These are phyloP conservation scores for Pomatostomus ruficeps DNA, from an alignment of 2,113 vertebrate species.

Conservation along the genomic window DNA sequence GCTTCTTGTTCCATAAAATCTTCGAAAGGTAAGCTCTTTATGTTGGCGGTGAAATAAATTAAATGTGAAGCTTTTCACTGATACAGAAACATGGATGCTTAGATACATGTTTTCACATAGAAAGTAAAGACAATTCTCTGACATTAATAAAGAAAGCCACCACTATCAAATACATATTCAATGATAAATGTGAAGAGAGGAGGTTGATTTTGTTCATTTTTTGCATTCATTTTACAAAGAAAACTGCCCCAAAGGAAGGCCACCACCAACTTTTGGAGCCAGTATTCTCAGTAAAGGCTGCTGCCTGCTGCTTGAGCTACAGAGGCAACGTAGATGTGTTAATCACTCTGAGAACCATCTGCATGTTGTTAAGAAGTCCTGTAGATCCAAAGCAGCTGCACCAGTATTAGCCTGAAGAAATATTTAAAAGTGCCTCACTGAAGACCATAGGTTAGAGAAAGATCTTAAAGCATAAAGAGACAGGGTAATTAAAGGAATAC, in stretches of 20 bases:
- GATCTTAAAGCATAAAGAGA: background rate
- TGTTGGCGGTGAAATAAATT: background rate
- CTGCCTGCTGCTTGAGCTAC: background rate
- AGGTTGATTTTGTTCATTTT: background rate
- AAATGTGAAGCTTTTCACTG: background rate
- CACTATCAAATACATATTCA: background rate
- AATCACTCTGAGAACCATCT: background rate
- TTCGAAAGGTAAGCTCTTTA: background rate
- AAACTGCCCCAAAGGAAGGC: background rate
- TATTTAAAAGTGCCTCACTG: background rate
- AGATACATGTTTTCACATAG: background rate
- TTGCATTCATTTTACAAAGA: background rate
- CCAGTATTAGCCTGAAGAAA: background rate
- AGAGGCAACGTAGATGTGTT: fast-evolving
- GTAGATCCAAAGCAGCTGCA: background rate
- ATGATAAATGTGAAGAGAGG: background rate
- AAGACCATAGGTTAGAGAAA: background rate
- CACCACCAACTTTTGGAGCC: background rate
- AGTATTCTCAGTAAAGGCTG: background rate
- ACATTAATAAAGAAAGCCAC: background rate
- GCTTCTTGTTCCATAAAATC: background rate
- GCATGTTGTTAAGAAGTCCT: background rate
- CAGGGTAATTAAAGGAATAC: background rate
- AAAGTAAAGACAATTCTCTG: background rate
- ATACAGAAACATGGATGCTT: background rate